Conservation (phyloP, 2,888 invertebrate genomes). For the Xestoiulus laeticollis region DNA sequence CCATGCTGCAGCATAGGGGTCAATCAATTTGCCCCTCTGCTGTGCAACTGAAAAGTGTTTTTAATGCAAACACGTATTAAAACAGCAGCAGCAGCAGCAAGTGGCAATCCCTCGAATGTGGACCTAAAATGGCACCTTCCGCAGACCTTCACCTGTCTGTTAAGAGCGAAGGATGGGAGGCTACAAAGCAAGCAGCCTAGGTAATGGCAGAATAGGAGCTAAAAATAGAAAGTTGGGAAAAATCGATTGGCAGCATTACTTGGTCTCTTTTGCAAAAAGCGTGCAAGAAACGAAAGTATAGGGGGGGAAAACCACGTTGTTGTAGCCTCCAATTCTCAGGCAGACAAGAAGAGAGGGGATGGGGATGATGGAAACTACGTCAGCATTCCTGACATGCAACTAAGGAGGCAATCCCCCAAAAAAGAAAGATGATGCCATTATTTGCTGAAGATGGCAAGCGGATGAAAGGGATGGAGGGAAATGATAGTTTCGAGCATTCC, state of each 20-base stretch:
- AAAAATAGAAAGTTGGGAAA: constrained; percentile 25
- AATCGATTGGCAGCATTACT: not conserved
- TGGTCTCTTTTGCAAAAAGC: not conserved
- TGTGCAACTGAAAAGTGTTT: not conserved
- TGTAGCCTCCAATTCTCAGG: not conserved
- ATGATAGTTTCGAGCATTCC: not conserved
- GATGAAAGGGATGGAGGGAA: constrained; percentile 23
- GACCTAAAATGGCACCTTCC: constrained; percentile 42
- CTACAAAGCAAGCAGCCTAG: constrained; percentile 36
- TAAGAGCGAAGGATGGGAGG: constrained; percentile 40
- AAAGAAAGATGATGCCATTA: constrained; percentile 28
- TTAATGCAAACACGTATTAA: not conserved
- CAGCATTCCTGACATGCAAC: constrained; percentile 20
- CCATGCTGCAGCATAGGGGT: not conserved
- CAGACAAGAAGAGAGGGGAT: not conserved
- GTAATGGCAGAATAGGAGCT: constrained; percentile 21
- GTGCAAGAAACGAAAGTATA: not conserved
- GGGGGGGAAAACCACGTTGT: not conserved
- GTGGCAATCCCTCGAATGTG: not conserved
- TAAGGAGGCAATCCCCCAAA: not conserved
- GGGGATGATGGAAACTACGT: constrained; percentile 32
- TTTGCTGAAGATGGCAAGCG: not conserved
- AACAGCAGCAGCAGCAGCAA: not conserved
- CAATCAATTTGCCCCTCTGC: not conserved
- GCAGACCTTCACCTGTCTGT: constrained; percentile 47